phyloP scores from a whole-genome alignment of 2,888 invertebrate species.

The Eupithecia tripunctaria region DNA sequence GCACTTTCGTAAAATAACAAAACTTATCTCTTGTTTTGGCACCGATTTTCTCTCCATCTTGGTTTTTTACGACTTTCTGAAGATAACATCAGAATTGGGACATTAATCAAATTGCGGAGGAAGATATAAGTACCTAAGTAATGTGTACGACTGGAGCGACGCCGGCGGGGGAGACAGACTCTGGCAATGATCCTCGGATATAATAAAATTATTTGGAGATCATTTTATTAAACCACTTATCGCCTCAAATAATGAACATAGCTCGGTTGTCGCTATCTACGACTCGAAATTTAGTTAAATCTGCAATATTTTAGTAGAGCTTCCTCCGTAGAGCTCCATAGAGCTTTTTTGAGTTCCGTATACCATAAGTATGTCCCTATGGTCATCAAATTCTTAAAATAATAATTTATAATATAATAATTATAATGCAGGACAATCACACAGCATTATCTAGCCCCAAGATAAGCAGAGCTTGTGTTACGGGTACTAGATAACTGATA shows the following conservation, averaged over 20 bases:
- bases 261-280: neutral
- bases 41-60: conserved; percentile 14
- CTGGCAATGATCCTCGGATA: neutral
- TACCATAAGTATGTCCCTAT: neutral
- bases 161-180: conserved; percentile 4
- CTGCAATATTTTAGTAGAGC: neutral
- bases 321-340: no score
- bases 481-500: no score
- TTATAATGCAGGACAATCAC: no score
- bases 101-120: conserved; percentile 23
- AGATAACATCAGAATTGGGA: conserved; percentile 23
- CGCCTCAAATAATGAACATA: neutral
- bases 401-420: no score
- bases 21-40: conserved; percentile 14
- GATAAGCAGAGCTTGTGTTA: no score
- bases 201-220: neutral
- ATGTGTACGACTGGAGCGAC: conserved; percentile 2
- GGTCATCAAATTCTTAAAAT: no score
- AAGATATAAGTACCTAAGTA: conserved; percentile 18
- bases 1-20: conserved; percentile 9
- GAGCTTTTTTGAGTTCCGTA: neutral
- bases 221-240: no score
- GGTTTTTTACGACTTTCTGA: conserved; percentile 20
- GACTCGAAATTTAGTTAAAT: neutral
- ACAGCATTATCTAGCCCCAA: no score